Base-by-base conservation (phyloP, 2,113 vertebrate genomes). In the Axis porcinus region DNA sequence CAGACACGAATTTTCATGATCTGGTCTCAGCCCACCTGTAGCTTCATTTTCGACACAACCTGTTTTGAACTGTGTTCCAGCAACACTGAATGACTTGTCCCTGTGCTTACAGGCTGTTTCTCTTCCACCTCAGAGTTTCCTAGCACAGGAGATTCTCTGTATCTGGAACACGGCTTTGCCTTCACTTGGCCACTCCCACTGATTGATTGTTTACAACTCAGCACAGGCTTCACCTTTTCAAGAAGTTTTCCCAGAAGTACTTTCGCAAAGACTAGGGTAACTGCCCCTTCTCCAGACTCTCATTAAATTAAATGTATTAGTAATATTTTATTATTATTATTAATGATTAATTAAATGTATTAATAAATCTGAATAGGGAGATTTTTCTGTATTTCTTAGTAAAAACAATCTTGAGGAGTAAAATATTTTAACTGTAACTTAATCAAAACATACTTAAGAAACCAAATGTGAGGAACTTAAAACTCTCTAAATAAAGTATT, bases 361-460 rank as follows among this genome's bases (percentile, higher is more conserved):
- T 70, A 54, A 91, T 25, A 36, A 7, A 33, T 84, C 17, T 55
- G 36, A 85, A 96, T 50, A 76, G 9, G 50, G 2, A 81, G 30
- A 25, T 74, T 91, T 88, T 83, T 89, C 45, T 76, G 1, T 85
- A 89, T 76, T 90, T 76, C 52, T 74, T 7, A 28, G 74, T 33
- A 93, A 86, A 54, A 16, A 67, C 11, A 64, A 79, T 43, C 7
- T 60, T n/a, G 3, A 88, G 21, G 17, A 55, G 83, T 15, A 96
- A 8, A 40, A 94, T 70, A 11, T 55, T 91, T 91, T 94, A 95
- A 96, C 30, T 86, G 25, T 64, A 86, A 89, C 12, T 16, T 78
- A 92, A 83, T 64, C 57, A 95, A 97, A 93, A 93, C 36, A 62
- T 5, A 89, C 78, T 55, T 93, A 87, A 45, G 78, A 96, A 94